phyloP scores from a whole-genome alignment of 2,113 vertebrate genomes.

The Alectura lathami region DNA sequence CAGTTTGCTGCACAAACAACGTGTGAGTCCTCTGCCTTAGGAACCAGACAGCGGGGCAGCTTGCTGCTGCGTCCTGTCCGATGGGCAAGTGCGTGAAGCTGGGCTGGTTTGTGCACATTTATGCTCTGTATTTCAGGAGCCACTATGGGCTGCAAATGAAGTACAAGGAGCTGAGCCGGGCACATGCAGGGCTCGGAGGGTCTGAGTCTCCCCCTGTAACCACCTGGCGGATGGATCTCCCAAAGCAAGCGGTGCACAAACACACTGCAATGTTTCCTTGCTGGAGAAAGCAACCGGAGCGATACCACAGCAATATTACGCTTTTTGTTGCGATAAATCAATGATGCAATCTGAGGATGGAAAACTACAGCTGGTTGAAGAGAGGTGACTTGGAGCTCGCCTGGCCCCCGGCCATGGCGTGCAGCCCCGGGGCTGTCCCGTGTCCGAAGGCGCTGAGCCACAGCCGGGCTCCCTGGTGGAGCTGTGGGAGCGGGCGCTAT shows the following conservation, averaged over 20 bases:
- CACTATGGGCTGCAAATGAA: background rate
- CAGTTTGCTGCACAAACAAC: background rate
- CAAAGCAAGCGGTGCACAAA: fast-evolving
- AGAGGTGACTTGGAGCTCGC: background rate
- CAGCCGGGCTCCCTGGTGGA: too few species aligned
- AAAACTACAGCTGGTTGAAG: background rate
- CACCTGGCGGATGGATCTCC: background rate
- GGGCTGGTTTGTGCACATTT: background rate
- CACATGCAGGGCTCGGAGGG: background rate
- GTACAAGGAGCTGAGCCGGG: background rate
- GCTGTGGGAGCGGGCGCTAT: background rate
- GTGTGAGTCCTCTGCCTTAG: background rate
- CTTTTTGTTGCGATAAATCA: background rate
- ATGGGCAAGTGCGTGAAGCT: background rate
- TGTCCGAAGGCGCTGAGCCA: background rate
- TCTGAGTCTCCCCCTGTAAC: background rate
- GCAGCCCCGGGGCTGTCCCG: background rate
- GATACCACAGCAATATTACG: background rate
- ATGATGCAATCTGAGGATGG: background rate
- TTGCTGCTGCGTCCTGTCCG: background rate
- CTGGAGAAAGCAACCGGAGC: background rate
- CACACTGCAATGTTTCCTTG: background rate
- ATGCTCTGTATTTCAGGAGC: background rate
- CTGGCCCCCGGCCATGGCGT: background rate
- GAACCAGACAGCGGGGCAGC: background rate